Percentiles rank a stretch among this genome's conserved stretches.
These are phyloP conservation scores for Crepidodera aurea DNA, from an alignment of 2,888 invertebrate genomes.

Conservation along the genomic window DNA sequence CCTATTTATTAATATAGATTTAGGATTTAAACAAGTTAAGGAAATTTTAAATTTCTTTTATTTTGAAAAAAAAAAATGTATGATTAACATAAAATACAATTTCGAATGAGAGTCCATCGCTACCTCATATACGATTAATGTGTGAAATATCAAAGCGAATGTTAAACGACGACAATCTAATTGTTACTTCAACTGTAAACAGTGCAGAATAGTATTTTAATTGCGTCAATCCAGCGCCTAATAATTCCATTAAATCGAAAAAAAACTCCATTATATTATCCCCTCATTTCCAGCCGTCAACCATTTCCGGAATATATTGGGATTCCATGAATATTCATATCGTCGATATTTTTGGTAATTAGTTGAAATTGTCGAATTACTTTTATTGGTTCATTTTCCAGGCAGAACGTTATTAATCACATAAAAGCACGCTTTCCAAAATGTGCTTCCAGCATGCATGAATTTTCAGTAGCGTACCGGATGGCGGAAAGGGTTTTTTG, in stretches of 20 bases:
- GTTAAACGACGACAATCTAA: conserved; percentile 17
- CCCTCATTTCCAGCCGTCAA: conserved; percentile 23
- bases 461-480: not conserved
- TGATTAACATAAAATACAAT: too few species aligned
- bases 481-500: too few species aligned
- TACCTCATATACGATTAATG: not conserved
- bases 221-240: conserved; percentile 26
- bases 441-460: conserved; percentile 12
- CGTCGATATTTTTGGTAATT: conserved; percentile 36
- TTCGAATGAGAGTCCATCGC: too few species aligned
- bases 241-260: conserved; percentile 29
- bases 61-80: too few species aligned
- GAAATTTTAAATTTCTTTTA: too few species aligned
- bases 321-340: conserved; percentile 35
- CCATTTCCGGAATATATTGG: conserved; percentile 24
- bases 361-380: conserved; percentile 35
- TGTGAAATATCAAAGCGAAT: conserved; percentile 14
- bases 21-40: too few species aligned
- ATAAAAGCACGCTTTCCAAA: conserved; percentile 30
- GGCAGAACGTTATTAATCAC: conserved; percentile 32
- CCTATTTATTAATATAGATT: too few species aligned
- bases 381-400: conserved; percentile 34
- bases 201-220: conserved; percentile 28
- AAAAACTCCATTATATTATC: conserved; percentile 29
- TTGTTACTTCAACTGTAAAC: conserved; percentile 26